Evolutionary conservation across 2,888 invertebrate species (phyloP), one percentile per base, ranked within the genome.

Genomic region (Caenorhabditis angaria): DNA sequence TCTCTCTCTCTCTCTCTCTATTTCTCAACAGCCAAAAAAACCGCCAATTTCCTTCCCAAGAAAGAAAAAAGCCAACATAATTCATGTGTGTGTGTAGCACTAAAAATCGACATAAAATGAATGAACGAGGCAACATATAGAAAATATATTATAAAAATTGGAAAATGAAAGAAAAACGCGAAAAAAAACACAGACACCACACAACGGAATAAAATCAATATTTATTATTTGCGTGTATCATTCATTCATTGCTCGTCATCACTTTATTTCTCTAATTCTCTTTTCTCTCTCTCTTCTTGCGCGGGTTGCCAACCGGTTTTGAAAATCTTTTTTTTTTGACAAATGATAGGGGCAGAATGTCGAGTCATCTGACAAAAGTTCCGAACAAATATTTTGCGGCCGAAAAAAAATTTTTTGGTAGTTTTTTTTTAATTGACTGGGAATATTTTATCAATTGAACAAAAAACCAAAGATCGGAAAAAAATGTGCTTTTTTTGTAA

Each of bases 301-400:
- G 41, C 18, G 41, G 41, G 41, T 41, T 18, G 18, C 14, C 2
- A 68, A 68, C 68, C 63, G 59, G 68, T 68, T 68, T 68, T 68
- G 27, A 63, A 63, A 61, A 66, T 58, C 54, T 61, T n/a, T n/a
- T n/a, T n/a, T n/a, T n/a, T n/a, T n/a, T n/a, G n/a, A n/a, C n/a
- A n/a, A 41, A 41, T 10, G 18, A 12, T 10, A 14, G 41, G 18
- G 14, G 18, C 5, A 41, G 18, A 18, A 41, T 41, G 41, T 41
- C 10, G 10, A 14, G 41, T 41, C 41, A 41, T 3, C 41, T 14
- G 41, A 41, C 14, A 18, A 41, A n/a, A n/a, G n/a, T n/a, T n/a
- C n/a, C n/a, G 12, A 51, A 51, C 5, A 51, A 51, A 51, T 24
- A 51, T 24, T 51, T 24, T 8, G 25, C 5, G 12, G n/a, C 5